Evolutionary conservation across 2,888 invertebrate genomes (phyloP).

Genomic region (Thumatha senex): DNA sequence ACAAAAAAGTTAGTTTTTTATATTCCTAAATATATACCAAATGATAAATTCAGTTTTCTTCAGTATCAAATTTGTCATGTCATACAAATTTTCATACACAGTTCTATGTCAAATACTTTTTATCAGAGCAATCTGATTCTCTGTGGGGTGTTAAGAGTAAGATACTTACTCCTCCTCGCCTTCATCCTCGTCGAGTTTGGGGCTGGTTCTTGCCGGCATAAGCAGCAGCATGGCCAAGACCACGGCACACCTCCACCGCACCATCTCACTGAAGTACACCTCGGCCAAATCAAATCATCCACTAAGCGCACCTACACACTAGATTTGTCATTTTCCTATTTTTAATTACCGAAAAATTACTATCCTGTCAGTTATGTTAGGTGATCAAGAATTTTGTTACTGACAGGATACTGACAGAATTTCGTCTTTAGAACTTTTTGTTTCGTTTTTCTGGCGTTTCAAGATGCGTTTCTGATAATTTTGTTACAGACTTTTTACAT

Average conservation of each 20-base stretch:
- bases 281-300: constrained; percentile 30
- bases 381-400: constrained; percentile 49
- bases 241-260: constrained; percentile 66
- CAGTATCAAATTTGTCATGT: too few relatives aligned
- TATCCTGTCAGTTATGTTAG: constrained; percentile 32
- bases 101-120: too few relatives aligned
- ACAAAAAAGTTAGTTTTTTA: too few relatives aligned
- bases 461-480: constrained; percentile 17
- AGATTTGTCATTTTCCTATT: constrained; percentile 70
- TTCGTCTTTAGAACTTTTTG: constrained; percentile 69
- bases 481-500: constrained; percentile 1
- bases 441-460: constrained; percentile 46
- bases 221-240: constrained; percentile 64
- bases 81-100: too few relatives aligned
- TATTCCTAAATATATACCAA: too few relatives aligned
- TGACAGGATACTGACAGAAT: constrained; percentile 56
- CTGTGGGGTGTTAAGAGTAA: too few relatives aligned
- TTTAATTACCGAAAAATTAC: constrained; percentile 48
- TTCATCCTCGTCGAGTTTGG: constrained; percentile 55
- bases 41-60: too few relatives aligned
- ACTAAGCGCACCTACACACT: constrained; percentile 53
- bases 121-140: too few relatives aligned
- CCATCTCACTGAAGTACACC: constrained; percentile 53
- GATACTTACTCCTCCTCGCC: constrained; percentile 58
- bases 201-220: constrained; percentile 50